Base-by-base conservation (phyloP, 2,888 invertebrate species). In the Biston stratarius region DNA sequence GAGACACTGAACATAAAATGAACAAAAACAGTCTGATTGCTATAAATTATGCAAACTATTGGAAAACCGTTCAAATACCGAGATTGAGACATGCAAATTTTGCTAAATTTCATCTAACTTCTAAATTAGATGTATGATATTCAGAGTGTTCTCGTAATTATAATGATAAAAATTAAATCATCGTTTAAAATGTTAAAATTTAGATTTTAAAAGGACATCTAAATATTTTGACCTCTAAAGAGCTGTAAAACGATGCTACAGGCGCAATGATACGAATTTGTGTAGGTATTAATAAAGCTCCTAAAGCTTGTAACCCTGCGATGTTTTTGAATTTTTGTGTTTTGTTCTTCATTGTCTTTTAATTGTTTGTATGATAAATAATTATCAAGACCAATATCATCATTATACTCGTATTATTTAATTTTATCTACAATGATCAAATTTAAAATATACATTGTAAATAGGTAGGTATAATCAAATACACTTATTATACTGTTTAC, bases 261-360 rank as follows among this genome's bases (percentile, higher is more conserved):
- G 67, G 74, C 74, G 78, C 78, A 72, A 83, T 85, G 85, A 86
- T 90, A 91, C 89, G 89, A 92, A 91, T 92, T 92, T 92, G 92
- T 93, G 92, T 93, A 91, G 89, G 92, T 92, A 91, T 85, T 88
- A 87, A 89, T 90, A 91, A 92, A 92, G 91, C 88, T 82, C 78
- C 83, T 73, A 12, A 72, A 70, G 67, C 77, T 64, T 71, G 68
- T 48, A 62, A 33, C 11, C 14, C 24, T 47, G 12, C 12, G 15
- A 8, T 34, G 55, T 60, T 34, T 53, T 38, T 48, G 12, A 38
- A 8, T 38, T 38, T 8, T 38, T 6, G 38, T 38, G 38, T 8
- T 6, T 38, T 9, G 2, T 38, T 9, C 38, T 38, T 38, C 6
- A 6, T 38, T 38, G 38, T 38, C 38, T 38, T 38, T 38, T 24